Evolutionary conservation across 2,113 vertebrate species (phyloP).

Genomic region (Murina feae): DNA sequence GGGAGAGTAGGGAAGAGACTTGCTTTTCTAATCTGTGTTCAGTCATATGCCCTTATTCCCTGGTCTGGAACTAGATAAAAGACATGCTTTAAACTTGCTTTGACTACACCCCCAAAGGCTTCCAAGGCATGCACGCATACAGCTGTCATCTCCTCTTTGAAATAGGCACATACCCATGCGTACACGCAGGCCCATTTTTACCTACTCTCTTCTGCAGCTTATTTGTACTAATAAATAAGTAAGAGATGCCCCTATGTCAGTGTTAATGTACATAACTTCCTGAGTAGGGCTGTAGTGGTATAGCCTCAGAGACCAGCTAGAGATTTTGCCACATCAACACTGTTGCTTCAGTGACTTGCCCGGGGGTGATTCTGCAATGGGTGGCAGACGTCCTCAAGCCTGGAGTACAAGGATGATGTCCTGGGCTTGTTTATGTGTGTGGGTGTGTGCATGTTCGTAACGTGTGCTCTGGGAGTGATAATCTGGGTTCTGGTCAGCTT

Average conservation of each 20-base stretch:
- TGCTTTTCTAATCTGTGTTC: background rate
- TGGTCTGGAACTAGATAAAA: background rate
- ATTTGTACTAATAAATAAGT: background rate
- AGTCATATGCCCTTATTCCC: background rate
- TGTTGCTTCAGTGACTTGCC: background rate
- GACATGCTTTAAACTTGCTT: background rate
- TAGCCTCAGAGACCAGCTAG: background rate
- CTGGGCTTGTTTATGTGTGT: too few species aligned
- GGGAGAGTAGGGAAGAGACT: background rate
- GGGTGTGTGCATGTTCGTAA: fast-evolving
- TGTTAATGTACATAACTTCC: fast-evolving
- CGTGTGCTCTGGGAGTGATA: background rate
- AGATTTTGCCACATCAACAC: background rate
- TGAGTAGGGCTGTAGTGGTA: background rate
- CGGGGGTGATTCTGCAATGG: background rate
- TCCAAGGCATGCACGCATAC: fast-evolving
- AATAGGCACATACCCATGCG: too few species aligned
- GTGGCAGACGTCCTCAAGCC: background rate
- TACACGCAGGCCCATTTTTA: background rate
- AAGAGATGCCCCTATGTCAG: background rate
- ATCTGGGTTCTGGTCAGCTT: background rate
- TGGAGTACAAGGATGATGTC: background rate
- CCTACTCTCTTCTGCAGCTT: background rate
- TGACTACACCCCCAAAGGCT: background rate
- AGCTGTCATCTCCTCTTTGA: background rate